Base-by-base conservation (phyloP, 2,888 invertebrate species). In the Hermodice carunculata region DNA sequence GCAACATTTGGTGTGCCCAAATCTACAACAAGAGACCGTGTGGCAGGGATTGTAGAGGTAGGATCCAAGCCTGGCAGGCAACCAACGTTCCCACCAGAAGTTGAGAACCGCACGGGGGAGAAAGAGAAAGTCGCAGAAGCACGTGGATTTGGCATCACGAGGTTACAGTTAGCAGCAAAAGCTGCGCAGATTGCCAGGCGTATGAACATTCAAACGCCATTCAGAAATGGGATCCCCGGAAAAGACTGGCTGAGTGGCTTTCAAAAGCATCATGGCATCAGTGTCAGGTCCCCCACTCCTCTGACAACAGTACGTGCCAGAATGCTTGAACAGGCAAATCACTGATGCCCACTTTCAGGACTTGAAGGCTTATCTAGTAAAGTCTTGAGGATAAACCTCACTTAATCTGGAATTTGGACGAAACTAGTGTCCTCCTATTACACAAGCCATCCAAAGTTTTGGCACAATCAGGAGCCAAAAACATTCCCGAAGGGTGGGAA, bases 131-230 rank as follows among this genome's bases (percentile, higher is more conserved):
- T 52, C 31, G 64, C 61, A 31, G 66, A 37, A 8, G 40, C 52
- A 65, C 57, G 19, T 56, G 68, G 71, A n/a, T 68, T 70, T 58
- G 66, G 67, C 14, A 53, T 70, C 1, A 70, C 59, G 6, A 52
- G 67, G 46, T 52, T 51, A 14, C 52, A 54, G 32, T 56, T 69
- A 8, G 19, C 37, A 32, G 42, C 67, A 24, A 59, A 65, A 42
- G 42, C 66, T n/a, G 61, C 49, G 0, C 48, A 62, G n/a, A 14
- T 70, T 0, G 62, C 49, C 3, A 42, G 37, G 4, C 26, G 17
- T n/a, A 40, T 66, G 31, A 48, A 43, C 17, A 26, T 68, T 11
- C 63, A 49, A 32, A 66, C 61, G 11, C 61, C 61, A 1, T 71
- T 71, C 51, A 32, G 43, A 28, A 68, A 68, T 49, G 62, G 62